Evolutionary conservation across 1,140 invertebrate genomes (phyloP).

Genomic region (Aphelenchoides besseyi): DNA sequence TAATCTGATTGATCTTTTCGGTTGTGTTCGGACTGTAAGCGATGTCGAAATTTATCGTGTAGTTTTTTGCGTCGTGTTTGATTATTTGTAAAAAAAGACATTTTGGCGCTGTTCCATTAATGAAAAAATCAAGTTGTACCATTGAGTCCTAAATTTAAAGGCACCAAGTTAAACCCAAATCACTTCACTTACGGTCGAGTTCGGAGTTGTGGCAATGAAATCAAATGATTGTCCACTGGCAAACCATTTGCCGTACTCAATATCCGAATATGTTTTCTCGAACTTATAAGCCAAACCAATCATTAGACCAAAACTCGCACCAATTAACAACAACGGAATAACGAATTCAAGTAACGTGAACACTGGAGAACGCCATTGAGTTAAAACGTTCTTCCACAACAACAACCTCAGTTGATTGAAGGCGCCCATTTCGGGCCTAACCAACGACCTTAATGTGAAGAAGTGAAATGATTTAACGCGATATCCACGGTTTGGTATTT

Average conservation of each 20-base stretch:
- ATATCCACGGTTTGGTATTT: no score
- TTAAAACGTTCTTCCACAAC: conserved; percentile 52
- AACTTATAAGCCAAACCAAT: conserved; percentile 46
- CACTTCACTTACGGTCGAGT: neutral
- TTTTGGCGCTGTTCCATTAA: conserved; percentile 16
- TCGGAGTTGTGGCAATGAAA: conserved; percentile 31
- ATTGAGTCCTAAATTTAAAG: conserved; percentile 41
- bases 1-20: conserved; percentile 34
- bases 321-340: conserved; percentile 51
- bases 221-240: conserved; percentile 43
- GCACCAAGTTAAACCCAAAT: neutral
- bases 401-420: conserved; percentile 48
- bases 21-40: conserved; percentile 45
- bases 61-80: conserved; percentile 4
- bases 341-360: conserved; percentile 52
- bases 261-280: conserved; percentile 36
- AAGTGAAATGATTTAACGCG: neutral
- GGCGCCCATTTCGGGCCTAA: conserved; percentile 41
- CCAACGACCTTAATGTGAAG: neutral
- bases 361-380: conserved; percentile 49
- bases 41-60: conserved; percentile 30
- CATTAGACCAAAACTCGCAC: conserved; percentile 46
- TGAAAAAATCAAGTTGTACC: conserved; percentile 21
- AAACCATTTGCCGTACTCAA: conserved; percentile 35
- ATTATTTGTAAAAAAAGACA: conserved; percentile 42